These are phyloP conservation scores for Cephus sareptanus DNA, from an alignment of 2,888 invertebrate species.

Conservation along the genomic window DNA sequence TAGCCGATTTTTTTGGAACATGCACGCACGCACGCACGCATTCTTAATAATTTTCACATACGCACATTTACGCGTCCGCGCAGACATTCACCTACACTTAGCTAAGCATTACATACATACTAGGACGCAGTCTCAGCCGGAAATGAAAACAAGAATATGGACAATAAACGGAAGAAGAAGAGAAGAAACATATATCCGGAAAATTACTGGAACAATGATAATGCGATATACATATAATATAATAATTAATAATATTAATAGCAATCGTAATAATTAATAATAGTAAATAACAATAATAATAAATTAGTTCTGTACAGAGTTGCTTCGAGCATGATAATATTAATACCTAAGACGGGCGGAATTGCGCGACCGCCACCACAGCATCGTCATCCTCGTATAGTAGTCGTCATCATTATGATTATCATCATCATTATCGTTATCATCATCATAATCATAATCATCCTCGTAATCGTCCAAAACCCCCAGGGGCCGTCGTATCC, in stretches of 20 bases:
- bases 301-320: conserved; percentile 66
- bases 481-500: background rate
- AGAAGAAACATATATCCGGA: conserved; percentile 14
- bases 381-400: conserved; percentile 30
- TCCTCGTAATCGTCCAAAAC: background rate
- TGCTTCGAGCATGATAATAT: conserved; percentile 60
- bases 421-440: conserved; percentile 19
- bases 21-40: conserved; percentile 21
- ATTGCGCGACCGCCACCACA: conserved; percentile 30
- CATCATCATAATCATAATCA: background rate
- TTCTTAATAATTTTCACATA: conserved; percentile 13
- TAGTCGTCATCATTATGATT: conserved; percentile 8
- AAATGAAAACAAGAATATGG: background rate
- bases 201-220: conserved; percentile 56
- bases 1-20: background rate
- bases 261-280: conserved; percentile 49
- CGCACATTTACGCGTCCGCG: conserved; percentile 25
- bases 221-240: conserved; percentile 44
- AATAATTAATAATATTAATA: conserved; percentile 45
- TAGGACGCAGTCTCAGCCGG: background rate
- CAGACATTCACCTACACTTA: conserved; percentile 15
- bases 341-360: conserved; percentile 31
- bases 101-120: background rate
- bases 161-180: background rate
- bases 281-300: conserved; percentile 65